Conservation (phyloP, 2,113 vertebrate genomes). For the Hipposideros armiger region DNA sequence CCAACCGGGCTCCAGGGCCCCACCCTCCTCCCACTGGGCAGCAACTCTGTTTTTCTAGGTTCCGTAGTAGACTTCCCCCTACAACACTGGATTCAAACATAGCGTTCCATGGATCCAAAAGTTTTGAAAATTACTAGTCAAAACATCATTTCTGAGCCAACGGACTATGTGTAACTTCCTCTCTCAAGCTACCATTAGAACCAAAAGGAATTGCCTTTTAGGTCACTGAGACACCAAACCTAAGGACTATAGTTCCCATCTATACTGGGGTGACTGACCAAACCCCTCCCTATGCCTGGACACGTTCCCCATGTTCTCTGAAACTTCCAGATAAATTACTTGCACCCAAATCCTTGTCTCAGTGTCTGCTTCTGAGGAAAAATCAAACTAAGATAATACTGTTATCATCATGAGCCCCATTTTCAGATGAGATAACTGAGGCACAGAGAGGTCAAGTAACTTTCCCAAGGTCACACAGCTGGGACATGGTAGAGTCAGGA, state of each 20-base stretch:
- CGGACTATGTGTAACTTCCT: background rate
- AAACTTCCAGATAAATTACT: background rate
- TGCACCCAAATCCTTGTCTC: background rate
- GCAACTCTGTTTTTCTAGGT: background rate
- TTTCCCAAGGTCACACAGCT: background rate
- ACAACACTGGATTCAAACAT: background rate
- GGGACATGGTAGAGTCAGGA: background rate
- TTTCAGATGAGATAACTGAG: background rate
- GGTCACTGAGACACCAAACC: background rate
- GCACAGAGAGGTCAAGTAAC: background rate
- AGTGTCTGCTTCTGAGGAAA: background rate
- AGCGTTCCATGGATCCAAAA: background rate
- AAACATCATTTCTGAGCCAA: background rate
- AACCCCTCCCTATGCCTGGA: background rate
- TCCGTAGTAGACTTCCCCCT: too few relatives aligned
- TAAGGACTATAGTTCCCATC: too few relatives aligned
- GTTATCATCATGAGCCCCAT: background rate
- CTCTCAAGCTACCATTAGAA: background rate
- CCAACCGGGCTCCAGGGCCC: background rate
- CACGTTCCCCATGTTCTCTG: background rate
- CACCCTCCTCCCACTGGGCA: background rate
- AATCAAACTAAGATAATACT: background rate
- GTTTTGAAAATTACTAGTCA: background rate
- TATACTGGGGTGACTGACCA: background rate
- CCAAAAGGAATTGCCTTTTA: background rate